Conservation (phyloP, 1,140 invertebrate species). For the Leptinotarsa undecemlineata region DNA sequence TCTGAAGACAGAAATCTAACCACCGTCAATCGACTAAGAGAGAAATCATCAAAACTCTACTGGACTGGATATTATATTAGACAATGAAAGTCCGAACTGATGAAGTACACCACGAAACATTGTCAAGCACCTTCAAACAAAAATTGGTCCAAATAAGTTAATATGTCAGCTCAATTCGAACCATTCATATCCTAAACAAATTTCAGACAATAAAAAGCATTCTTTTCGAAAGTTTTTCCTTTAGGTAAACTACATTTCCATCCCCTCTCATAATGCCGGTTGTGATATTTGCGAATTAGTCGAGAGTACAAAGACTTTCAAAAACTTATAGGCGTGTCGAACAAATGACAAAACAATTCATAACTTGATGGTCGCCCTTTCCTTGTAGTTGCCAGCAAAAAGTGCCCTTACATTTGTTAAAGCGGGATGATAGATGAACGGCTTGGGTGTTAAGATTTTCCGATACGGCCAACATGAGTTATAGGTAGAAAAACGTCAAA, state of each 20-base stretch:
- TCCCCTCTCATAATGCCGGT: constrained; percentile 5
- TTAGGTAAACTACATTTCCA: neutral
- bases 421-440: constrained; percentile 19
- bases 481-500: constrained; percentile 27
- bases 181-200: no score
- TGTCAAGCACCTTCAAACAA: no score
- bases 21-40: no score
- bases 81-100: no score
- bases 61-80: no score
- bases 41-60: no score
- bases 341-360: constrained; percentile 29
- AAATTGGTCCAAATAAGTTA: no score
- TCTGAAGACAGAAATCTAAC: no score
- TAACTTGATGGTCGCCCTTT: constrained; percentile 5
- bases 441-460: constrained; percentile 27
- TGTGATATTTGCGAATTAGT: constrained; percentile 27
- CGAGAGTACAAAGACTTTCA: neutral
- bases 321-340: constrained; percentile 1
- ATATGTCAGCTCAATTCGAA: no score
- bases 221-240: no score
- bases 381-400: constrained; percentile 17
- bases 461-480: constrained; percentile 14
- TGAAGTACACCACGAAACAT: no score
- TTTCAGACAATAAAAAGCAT: no score
- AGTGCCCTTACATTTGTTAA: constrained; percentile 21